Base-by-base conservation (phyloP, 2,888 invertebrate genomes). In the Myopa tessellatipennis region DNA sequence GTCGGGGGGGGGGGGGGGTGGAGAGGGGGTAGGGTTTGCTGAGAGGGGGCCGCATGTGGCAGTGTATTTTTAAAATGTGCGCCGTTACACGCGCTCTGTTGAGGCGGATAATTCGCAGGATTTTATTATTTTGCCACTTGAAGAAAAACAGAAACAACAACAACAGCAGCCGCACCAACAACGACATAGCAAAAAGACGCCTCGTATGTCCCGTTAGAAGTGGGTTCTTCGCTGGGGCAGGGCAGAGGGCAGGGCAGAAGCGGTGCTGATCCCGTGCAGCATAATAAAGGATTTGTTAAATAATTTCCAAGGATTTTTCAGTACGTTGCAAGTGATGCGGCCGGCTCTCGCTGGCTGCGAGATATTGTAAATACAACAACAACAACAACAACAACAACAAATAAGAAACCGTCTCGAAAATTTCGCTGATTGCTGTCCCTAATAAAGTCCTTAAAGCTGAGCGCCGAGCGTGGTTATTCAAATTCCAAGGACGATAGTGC, bases 121-220 rank as follows among this genome's bases (percentile, higher is more conserved):
- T 78, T 78, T 74, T 74, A 78, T 71, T 70, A 74, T 75, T 78
- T 78, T 55, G 58, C 74, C 40, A 63, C 74, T 69, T 74, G 68
- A 61, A 67, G 73, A 73, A 61, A 18, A 61, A 61, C 73, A 45
- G 34, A 12, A 38, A 70, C 34, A 69, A n/a, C n/a, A 69, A 18
- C 69, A 70, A 38, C 36, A 65, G 6, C 45, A 45, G 3, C 6
- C 0, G 3, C 16, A 55, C 3, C 8, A 50, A 50, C 50, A 50
- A 50, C 14, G 14, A 55, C 14, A 55, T 5, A 55, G 16, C 55
- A 55, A 55, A 14, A 55, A 14, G 55, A 55, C 1, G n/a, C 5
- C 1, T 26, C 26, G 26, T 26, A 2, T 26, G 26, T 55, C 1
- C 14, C 14, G 55, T 55, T 55, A n/a, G 55, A 55, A 34, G 67